These are phyloP conservation scores for Laticauda colubrina DNA, from an alignment of 2,113 vertebrate genomes.

Conservation along the genomic window DNA sequence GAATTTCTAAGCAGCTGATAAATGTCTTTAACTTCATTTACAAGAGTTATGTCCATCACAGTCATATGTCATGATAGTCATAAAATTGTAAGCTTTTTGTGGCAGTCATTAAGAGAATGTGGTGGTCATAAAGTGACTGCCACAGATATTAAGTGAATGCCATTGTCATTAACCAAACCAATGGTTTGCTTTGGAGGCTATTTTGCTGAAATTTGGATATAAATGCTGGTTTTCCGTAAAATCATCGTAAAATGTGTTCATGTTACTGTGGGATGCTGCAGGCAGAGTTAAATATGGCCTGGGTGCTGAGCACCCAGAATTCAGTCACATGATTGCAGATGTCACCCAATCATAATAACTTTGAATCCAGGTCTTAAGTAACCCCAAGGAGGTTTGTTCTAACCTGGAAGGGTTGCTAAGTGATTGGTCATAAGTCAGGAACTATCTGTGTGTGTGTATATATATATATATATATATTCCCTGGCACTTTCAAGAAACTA, in stretches of 20 bases:
- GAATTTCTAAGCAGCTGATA: conserved; percentile 5
- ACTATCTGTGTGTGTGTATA: too few relatives aligned
- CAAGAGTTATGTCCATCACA: not conserved
- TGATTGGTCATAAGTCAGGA: not conserved
- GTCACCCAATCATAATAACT: not conserved
- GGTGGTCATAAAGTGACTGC: not conserved
- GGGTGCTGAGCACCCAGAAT: not conserved
- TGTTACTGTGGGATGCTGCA: not conserved
- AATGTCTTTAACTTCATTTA: conserved; percentile 1
- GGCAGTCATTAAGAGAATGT: not conserved
- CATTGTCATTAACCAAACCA: not conserved
- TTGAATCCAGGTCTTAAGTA: not conserved
- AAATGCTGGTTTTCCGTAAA: not conserved
- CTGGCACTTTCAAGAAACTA: not conserved
- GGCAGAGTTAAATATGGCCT: not conserved
- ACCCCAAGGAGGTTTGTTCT: not conserved
- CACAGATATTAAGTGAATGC: too few relatives aligned
- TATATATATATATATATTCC: too few relatives aligned
- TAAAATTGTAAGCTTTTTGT: not conserved
- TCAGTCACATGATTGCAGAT: not conserved
- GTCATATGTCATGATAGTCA: not conserved
- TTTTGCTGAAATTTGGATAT: not conserved
- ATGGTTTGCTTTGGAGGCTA: not conserved
- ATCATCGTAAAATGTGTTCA: not conserved
- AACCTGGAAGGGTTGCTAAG: not conserved